Percentiles rank a stretch among this genome's conserved stretches.
These are phyloP conservation scores for Lobophora halterata DNA, from an alignment of 2,888 invertebrate species.

Conservation along the genomic window DNA sequence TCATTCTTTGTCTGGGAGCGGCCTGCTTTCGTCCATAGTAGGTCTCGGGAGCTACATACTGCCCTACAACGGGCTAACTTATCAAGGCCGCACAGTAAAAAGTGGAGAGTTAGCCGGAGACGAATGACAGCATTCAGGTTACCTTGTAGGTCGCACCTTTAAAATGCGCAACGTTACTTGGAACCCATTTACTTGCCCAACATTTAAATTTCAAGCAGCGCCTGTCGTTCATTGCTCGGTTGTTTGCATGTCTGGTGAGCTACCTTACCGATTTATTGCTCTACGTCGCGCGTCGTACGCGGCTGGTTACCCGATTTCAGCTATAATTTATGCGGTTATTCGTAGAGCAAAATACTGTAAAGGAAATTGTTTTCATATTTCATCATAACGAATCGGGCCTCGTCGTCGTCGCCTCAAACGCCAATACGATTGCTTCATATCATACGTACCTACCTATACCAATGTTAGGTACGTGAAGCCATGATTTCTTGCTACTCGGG, in stretches of 20 bases:
- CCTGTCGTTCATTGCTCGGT: conserved; percentile 14
- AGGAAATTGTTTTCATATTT: too few relatives aligned
- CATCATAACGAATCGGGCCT: too few relatives aligned
- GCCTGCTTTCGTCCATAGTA: conserved; percentile 61
- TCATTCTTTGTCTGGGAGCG: conserved; percentile 57
- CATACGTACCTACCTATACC: too few relatives aligned
- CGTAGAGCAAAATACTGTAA: too few relatives aligned
- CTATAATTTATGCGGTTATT: too few relatives aligned
- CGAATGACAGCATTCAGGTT: conserved; percentile 55
- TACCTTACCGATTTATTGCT: conserved; percentile 20
- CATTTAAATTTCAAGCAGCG: conserved; percentile 23
- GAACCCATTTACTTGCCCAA: conserved; percentile 28
- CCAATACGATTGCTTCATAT: too few relatives aligned
- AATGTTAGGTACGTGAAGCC: too few relatives aligned
- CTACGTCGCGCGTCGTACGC: conserved; percentile 1
- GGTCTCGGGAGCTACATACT: conserved; percentile 49
- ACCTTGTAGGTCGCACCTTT: conserved; percentile 39
- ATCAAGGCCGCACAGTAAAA: conserved; percentile 66
- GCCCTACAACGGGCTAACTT: conserved; percentile 55
- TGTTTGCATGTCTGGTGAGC: conserved; percentile 11
- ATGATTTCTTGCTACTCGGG: too few relatives aligned
- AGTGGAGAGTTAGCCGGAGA: conserved; percentile 58
- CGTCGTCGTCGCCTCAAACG: too few relatives aligned
- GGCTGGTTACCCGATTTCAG: conserved; percentile 1
- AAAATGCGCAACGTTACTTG: conserved; percentile 34